Evolutionary conservation across 2,113 vertebrate genomes (phyloP).

Genomic region (Psilopogon haemacephalus): DNA sequence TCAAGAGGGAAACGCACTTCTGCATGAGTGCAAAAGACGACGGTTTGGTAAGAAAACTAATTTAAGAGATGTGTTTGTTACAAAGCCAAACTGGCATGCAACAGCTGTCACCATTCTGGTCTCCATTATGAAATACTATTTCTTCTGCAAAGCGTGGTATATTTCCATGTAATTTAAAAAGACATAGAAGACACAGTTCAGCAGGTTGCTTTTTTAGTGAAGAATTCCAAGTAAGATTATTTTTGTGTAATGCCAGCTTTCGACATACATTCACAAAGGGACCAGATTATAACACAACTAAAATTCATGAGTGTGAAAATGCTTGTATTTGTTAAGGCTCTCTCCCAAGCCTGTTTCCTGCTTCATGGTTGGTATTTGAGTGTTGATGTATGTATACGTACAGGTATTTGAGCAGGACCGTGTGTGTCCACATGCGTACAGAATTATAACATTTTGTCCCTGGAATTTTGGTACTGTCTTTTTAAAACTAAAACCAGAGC

Average conservation of each 20-base stretch:
- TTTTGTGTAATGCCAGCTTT: neutral
- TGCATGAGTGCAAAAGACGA: neutral
- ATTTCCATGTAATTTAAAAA: neutral
- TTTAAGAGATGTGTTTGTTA: slow-evolving; percentile 24
- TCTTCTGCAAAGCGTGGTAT: neutral
- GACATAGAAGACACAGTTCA: neutral
- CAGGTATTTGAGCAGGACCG: rapidly evolving
- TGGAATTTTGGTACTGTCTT: neutral
- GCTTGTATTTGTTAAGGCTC: neutral
- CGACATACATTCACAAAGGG: neutral
- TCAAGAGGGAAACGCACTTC: neutral
- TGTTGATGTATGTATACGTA: rapidly evolving
- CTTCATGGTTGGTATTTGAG: neutral
- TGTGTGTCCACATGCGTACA: rapidly evolving
- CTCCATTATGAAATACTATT: slow-evolving; percentile 7
- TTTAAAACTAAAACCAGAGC: neutral
- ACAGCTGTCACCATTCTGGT: neutral
- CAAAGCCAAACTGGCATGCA: neutral
- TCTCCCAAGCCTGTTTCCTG: neutral
- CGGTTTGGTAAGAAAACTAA: neutral
- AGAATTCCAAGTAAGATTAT: neutral
- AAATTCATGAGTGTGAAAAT: neutral
- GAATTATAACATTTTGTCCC: neutral
- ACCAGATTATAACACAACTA: neutral
- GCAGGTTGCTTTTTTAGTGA: neutral